These are phyloP conservation scores for Phocoena phocoena DNA, from an alignment of 2,113 vertebrate species.

Conservation along the genomic window DNA sequence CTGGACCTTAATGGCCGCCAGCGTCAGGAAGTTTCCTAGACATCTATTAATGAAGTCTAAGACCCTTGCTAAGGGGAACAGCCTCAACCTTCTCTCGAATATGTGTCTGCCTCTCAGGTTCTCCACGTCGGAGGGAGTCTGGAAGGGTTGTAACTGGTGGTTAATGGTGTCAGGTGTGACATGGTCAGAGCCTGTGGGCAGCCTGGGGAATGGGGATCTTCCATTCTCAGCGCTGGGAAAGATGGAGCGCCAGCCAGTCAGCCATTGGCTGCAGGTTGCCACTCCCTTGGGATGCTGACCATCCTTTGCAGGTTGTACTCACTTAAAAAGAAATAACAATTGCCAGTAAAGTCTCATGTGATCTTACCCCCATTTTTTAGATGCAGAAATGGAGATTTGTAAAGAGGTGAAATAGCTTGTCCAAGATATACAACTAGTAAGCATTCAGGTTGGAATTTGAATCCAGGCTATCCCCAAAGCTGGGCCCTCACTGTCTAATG, in stretches of 20 bases:
- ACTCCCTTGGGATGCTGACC: not conserved
- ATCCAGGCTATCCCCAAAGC: not conserved
- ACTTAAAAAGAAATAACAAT: not conserved
- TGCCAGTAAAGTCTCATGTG: not conserved
- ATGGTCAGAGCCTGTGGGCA: not conserved
- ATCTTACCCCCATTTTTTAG: not conserved
- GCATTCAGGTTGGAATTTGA: not conserved
- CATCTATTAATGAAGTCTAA: not conserved
- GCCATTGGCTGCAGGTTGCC: not conserved
- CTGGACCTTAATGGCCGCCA: not conserved
- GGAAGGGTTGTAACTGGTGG: not conserved
- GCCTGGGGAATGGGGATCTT: not conserved
- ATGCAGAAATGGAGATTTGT: not conserved
- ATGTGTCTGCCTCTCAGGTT: not conserved
- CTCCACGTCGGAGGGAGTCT: not conserved
- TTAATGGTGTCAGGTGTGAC: not conserved
- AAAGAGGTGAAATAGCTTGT: not conserved
- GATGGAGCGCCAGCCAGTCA: not conserved
- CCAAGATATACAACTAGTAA: not conserved
- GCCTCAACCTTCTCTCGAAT: not conserved
- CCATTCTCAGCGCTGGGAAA: not conserved
- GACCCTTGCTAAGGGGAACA: not conserved
- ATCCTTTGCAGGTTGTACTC: not conserved
- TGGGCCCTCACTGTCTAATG: fast-evolving
- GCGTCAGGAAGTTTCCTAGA: not conserved